Evolutionary conservation across 1,140 invertebrate species (phyloP).

Genomic region (Pseudomyrmex cubaensis): DNA sequence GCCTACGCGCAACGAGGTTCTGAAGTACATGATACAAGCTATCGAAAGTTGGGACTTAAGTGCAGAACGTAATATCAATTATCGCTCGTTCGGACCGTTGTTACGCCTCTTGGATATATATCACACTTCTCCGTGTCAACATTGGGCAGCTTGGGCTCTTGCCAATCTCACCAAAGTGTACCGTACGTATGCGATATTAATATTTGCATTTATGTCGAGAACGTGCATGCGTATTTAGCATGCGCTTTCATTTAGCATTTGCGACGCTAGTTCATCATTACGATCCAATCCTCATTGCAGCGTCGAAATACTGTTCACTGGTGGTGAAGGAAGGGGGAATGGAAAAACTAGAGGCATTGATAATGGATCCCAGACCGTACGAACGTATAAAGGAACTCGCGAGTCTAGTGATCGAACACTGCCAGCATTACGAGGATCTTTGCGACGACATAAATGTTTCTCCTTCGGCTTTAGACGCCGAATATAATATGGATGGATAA

Average conservation of each 20-base stretch:
- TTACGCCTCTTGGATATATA: slow-evolving; percentile 91
- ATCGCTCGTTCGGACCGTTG: slow-evolving; percentile 97
- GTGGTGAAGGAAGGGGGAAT: slow-evolving; percentile 95
- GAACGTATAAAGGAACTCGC: slow-evolving; percentile 89
- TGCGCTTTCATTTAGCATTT: not conserved
- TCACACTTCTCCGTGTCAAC: slow-evolving; percentile 95
- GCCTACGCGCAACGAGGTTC: slow-evolving; percentile 90
- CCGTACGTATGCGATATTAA: slow-evolving; percentile 88
- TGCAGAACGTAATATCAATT: slow-evolving; percentile 97
- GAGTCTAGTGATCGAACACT: slow-evolving; percentile 88
- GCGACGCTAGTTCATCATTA: not conserved
- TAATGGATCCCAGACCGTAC: slow-evolving; percentile 87
- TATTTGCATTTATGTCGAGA: not conserved
- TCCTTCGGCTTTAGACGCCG: slow-evolving; percentile 61
- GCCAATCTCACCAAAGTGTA: slow-evolving; percentile 97
- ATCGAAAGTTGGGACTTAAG: slow-evolving; percentile 95
- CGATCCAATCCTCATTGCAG: slow-evolving; percentile 77
- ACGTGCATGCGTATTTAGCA: not conserved
- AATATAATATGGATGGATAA: slow-evolving; percentile 71
- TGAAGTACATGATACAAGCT: slow-evolving; percentile 91
- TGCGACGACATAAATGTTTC: slow-evolving; percentile 57
- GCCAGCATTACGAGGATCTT: slow-evolving; percentile 76
- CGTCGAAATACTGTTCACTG: slow-evolving; percentile 95
- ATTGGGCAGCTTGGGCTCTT: slow-evolving; percentile 99
- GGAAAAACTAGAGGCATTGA: slow-evolving; percentile 89